phyloP scores from a whole-genome alignment of 2,888 invertebrate species.

The Apodemia hepburni region DNA sequence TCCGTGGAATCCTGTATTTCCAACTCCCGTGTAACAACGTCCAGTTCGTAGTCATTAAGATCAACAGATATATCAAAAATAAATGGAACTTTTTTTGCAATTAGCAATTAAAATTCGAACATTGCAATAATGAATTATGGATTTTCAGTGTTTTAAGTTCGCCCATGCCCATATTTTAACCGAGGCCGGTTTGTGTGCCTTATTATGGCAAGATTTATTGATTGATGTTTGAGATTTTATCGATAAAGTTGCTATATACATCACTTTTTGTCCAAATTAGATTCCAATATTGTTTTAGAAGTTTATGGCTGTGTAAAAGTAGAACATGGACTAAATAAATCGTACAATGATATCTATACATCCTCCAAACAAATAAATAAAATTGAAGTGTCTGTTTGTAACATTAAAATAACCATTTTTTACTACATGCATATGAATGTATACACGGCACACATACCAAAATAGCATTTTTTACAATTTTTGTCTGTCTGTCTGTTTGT shows the following conservation, averaged over 20 bases:
- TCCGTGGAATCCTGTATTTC: neutral
- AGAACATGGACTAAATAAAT: neutral
- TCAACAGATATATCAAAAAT: constrained; percentile 8
- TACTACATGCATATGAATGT: too few relatives aligned
- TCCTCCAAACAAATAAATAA: too few relatives aligned
- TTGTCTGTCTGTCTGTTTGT: too few relatives aligned
- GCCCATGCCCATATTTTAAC: neutral
- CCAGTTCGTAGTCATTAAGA: constrained; percentile 9
- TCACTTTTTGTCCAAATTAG: constrained; percentile 2
- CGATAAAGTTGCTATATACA: constrained; percentile 4
- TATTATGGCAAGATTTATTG: constrained; percentile 9
- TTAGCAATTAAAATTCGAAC: constrained; percentile 12
- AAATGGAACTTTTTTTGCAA: constrained; percentile 1
- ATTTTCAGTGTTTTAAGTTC: constrained; percentile 1
- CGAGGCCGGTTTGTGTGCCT: neutral
- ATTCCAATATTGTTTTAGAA: neutral
- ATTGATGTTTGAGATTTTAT: constrained; percentile 8
- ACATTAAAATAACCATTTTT: too few relatives aligned
- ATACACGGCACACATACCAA: too few relatives aligned
- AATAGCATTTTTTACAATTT: too few relatives aligned
- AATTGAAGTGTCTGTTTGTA: too few relatives aligned
- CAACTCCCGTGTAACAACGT: constrained; percentile 11
- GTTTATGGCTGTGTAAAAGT: neutral
- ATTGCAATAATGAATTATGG: constrained; percentile 6
- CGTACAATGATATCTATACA: neutral